Base-by-base conservation (phyloP, 1,140 invertebrate genomes). In the Aethina tumida region DNA sequence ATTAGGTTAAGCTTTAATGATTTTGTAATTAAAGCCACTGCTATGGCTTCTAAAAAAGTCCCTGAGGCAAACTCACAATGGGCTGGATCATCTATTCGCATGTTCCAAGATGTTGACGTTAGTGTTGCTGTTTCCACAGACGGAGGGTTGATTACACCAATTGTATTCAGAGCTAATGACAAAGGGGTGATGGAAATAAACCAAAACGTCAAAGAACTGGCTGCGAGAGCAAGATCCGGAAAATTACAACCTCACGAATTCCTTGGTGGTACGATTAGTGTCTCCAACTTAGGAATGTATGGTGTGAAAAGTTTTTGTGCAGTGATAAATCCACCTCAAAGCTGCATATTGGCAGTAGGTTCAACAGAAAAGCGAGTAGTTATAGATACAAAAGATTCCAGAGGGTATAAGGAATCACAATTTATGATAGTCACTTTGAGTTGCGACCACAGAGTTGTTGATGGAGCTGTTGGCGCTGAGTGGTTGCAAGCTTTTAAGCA, bases 241-340 rank as follows among this genome's bases (percentile, higher is more conserved):
- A 97, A 95, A 66, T 68, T 99, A 4, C 79, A 94, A 56, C 96
- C 96, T 1, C 82, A 95, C 20, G 97, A 99, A 66, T 99, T 94
- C 65, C 89, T 97, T 73, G 93, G 94, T 26, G 78, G 81, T 43
- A 82, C 79, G 4, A 75, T 87, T 22, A 83, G 79, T 2, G 79
- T 99, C 4, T 98, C 95, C 0, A 99, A 99, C 68, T 67, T 99
- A 35, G 96, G 96, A 54, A 99, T 99, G 96, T 97, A 89, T 66
- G 93, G 92, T 50, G 77, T 91, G 12, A 79, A 76, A 41, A 75
- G 81, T 53, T 93, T 94, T 60, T 77, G 74, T 55, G 88, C 88
- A 4, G 89, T 95, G 36, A 87, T 95, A 41, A 93, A 93, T 64
- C 89, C 90, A 16, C 89, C 89, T 14, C 89, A 94, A 61, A 84